Percentiles rank a stretch among this genome's conserved stretches.
phyloP scores from a whole-genome alignment of 2,888 invertebrate species.

The Gymnosoma rotundatum region DNA sequence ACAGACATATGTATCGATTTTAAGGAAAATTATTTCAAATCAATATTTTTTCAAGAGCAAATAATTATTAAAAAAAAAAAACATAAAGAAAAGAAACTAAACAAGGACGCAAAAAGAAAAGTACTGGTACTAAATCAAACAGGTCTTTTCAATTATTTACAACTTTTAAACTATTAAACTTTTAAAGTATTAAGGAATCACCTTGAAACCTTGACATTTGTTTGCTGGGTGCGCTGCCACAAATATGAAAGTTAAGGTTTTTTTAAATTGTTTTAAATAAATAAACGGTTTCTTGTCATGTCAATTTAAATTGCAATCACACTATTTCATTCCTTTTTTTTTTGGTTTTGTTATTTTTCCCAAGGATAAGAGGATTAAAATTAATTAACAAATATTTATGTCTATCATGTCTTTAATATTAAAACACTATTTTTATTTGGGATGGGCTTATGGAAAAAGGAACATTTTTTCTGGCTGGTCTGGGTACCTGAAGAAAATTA shows the following conservation, averaged over 20 bases:
- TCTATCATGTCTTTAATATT: no score
- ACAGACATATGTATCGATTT: not conserved
- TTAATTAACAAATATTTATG: no score
- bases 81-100: not conserved
- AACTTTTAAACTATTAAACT: not conserved
- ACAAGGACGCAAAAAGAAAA: not conserved
- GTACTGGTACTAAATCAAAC: not conserved
- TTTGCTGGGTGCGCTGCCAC: not conserved
- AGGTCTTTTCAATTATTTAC: not conserved
- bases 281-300: no score
- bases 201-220: conserved; percentile 2
- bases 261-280: no score
- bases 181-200: not conserved
- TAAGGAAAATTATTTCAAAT: not conserved
- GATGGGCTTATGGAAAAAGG: no score
- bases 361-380: no score
- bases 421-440: no score
- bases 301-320: not conserved
- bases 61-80: not conserved
- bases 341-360: no score
- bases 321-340: no score
- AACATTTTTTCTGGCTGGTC: no score
- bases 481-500: no score
- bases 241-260: no score
- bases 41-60: not conserved